Evolutionary conservation across 2,113 vertebrate species (phyloP).

Genomic region (Toxotes chatareus): DNA sequence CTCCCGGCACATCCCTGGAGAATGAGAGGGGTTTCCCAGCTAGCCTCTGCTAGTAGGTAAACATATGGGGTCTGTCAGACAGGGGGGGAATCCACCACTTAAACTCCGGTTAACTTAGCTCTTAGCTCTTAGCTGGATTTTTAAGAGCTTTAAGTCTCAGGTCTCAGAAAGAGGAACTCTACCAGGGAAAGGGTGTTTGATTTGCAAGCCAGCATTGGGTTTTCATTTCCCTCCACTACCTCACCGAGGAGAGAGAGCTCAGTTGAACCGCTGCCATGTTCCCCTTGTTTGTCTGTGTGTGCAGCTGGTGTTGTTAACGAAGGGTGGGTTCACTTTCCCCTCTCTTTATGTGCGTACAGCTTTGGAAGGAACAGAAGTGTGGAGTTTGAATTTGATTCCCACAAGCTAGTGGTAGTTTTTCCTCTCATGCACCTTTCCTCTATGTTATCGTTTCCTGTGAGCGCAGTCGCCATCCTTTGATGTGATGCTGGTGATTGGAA

Average conservation of each 20-base stretch:
- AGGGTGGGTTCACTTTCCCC: slow-evolving; percentile 47
- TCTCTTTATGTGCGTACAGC: slow-evolving; percentile 18
- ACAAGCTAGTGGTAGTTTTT: not conserved
- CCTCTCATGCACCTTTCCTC: not conserved
- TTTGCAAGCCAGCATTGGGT: slow-evolving; percentile 17
- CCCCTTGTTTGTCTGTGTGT: slow-evolving; percentile 60
- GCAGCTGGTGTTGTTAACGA: slow-evolving; percentile 68
- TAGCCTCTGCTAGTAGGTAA: slow-evolving; percentile 3
- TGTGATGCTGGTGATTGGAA: not conserved
- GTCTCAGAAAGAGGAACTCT: not conserved
- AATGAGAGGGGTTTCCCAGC: slow-evolving; percentile 54
- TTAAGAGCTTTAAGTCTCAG: not conserved
- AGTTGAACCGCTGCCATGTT: slow-evolving; percentile 61
- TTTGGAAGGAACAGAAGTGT: slow-evolving; percentile 31
- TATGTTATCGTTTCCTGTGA: not conserved
- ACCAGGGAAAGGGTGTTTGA: slow-evolving; percentile 6
- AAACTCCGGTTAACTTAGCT: not conserved
- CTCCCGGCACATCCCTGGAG: slow-evolving; percentile 51
- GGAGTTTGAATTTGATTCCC: slow-evolving; percentile 15
- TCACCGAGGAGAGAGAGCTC: slow-evolving; percentile 32
- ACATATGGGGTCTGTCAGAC: not conserved
- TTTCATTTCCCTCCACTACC: slow-evolving; percentile 48
- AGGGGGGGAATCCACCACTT: not conserved
- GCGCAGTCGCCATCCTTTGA: too few species aligned
- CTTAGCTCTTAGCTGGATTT: not conserved